phyloP scores from a whole-genome alignment of 1,140 invertebrate genomes.

The Cherax quadricarinatus region DNA sequence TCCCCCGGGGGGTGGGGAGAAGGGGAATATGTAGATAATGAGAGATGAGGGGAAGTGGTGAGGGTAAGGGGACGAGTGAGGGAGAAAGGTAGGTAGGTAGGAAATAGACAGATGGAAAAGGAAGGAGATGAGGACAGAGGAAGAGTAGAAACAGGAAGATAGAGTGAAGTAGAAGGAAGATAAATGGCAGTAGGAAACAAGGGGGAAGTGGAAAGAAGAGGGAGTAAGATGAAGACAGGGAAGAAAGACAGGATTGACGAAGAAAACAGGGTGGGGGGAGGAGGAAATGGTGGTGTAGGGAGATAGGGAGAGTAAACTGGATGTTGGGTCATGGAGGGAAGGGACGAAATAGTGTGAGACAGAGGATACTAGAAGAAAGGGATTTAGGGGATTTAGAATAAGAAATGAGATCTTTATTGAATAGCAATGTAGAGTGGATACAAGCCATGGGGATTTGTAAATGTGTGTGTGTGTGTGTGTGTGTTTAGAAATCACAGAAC shows the following conservation, averaged over 20 bases:
- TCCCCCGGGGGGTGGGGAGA: background rate
- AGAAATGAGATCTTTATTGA: no score
- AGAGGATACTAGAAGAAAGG: background rate
- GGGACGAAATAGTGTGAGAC: background rate
- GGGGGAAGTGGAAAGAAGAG: no score
- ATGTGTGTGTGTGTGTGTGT: no score
- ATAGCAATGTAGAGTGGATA: no score
- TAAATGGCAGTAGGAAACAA: background rate
- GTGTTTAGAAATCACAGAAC: no score
- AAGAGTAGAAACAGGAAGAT: background rate
- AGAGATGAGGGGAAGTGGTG: background rate
- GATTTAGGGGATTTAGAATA: background rate
- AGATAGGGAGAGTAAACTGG: background rate
- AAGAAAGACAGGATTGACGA: background rate
- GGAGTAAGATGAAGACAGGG: background rate
- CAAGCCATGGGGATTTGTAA: no score
- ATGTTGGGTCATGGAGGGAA: background rate
- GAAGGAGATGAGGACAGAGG: background rate
- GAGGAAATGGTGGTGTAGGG: background rate
- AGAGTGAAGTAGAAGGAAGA: background rate
- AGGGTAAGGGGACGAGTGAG: background rate
- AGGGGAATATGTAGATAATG: no score
- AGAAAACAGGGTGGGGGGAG: background rate
- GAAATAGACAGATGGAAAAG: background rate
- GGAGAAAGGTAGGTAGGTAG: background rate